Evolutionary conservation across 2,113 vertebrate genomes (phyloP), one percentile per base, ranked within the genome.

Genomic region (Xyliphius kryptos): DNA sequence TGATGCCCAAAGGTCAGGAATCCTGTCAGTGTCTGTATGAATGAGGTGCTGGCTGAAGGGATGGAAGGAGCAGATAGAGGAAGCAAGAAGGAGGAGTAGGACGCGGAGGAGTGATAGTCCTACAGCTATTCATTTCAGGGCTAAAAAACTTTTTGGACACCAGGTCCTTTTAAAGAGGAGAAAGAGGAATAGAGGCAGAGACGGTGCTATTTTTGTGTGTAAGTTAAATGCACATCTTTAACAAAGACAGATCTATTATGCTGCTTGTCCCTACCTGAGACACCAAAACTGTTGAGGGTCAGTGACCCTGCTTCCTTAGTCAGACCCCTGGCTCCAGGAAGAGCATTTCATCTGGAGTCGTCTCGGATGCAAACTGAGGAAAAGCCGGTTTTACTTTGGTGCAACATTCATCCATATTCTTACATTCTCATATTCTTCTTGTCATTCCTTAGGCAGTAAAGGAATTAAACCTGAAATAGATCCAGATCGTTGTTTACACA

Each of bases 261-360:
- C 84, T 85, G 82, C 70, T 63, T 78, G 79, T 86, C 83, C 75
- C 77, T 58, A 76, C 77, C 69, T 70, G 79, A 86, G 83, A 83
- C 80, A 81, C 81, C 84, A 75, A 80, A 83, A 86, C 88, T 84
- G 82, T 83, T 78, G 74, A 82, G 81, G 90, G 91, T 90, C 87
- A 77, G 61, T 78, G 78, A 73, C 79, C 82, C 71, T 73, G 80
- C 70, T 82, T 86, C 84, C 85, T 82, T 56, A 72, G 32, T 68
- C 67, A 47, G 49, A 47, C 80, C 79, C 26, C 68, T 77, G 85
- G 83, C 85, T 84, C 83, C 85, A 88, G 85, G 87, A 88, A 88
- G 74, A 83, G 50, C 73, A 76, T 76, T 79, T 82, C 79, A 80
- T 76, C 26, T 32, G 26, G 26, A 32, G 26, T 32, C 7, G 26